Conservation (phyloP, 2,113 vertebrate genomes). For the Albula goreensis region DNA sequence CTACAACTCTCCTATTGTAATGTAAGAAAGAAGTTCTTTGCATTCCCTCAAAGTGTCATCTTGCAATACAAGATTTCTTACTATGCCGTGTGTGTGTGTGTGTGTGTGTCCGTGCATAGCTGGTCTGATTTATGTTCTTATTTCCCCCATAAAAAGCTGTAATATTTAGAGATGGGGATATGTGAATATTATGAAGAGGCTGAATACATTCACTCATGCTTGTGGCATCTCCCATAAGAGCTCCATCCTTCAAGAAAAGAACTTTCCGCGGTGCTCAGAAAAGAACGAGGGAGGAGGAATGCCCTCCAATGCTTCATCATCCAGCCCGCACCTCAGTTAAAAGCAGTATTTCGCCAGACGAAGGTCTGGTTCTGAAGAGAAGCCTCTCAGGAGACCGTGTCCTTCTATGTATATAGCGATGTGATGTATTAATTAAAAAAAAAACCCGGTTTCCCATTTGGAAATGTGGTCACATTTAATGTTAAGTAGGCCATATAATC, state of each 20-base stretch:
- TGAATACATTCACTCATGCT: background rate
- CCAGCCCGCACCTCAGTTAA: background rate
- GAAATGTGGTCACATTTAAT: background rate
- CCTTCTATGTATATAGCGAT: background rate
- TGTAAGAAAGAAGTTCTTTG: too few species aligned
- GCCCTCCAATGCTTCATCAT: background rate
- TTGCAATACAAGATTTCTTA: too few species aligned
- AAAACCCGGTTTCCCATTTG: background rate
- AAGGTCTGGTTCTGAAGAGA: background rate
- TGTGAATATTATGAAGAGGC: background rate
- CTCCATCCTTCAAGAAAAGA: background rate
- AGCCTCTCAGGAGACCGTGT: background rate
- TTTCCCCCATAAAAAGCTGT: too few species aligned
- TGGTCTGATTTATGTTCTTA: too few species aligned
- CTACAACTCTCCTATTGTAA: too few species aligned
- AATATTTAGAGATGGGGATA: background rate
- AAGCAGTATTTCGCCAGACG: background rate
- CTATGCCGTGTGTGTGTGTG: too few species aligned
- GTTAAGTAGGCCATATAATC: slow-evolving; percentile 7
- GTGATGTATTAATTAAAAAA: background rate
- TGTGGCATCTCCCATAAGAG: background rate
- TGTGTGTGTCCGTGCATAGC: too few species aligned
- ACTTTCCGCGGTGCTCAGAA: background rate
- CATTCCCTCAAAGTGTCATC: too few species aligned
- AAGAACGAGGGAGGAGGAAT: background rate